A percentile compares a stretch with the other conserved stretches of the same genome.
phyloP scores from a whole-genome alignment of 2,888 invertebrate genomes.

The Drosophila mimica region DNA sequence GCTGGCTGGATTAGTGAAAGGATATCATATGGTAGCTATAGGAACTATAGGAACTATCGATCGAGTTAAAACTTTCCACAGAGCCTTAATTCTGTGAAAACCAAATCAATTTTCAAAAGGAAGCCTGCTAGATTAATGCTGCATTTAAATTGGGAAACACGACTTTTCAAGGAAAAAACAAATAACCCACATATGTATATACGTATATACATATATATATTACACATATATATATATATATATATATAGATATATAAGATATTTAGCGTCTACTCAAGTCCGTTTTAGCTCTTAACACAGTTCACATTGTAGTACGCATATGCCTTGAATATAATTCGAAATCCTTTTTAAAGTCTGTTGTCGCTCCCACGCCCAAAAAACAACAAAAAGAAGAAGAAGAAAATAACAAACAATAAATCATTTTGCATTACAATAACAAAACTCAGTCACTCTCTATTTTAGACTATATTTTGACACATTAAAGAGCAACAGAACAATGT shows the following conservation, averaged over 20 bases:
- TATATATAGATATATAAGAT: background rate
- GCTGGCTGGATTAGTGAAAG: background rate
- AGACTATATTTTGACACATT: slow-evolving; percentile 79
- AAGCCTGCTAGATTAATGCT: background rate
- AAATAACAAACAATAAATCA: slow-evolving; percentile 70
- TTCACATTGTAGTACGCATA: slow-evolving; percentile 2
- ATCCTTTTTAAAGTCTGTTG: slow-evolving; percentile 33
- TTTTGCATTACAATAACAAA: slow-evolving; percentile 65
- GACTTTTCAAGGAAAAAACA: background rate
- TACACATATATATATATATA: too few relatives aligned
- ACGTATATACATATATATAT: too few relatives aligned
- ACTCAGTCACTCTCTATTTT: slow-evolving; percentile 31
- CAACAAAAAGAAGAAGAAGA: background rate
- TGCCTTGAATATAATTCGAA: background rate
- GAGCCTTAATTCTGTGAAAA: background rate
- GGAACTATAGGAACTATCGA: too few relatives aligned
- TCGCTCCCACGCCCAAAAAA: slow-evolving; percentile 64
- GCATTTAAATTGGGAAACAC: background rate
- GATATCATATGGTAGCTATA: too few relatives aligned
- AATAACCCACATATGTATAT: too few relatives aligned
- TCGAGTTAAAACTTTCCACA: background rate
- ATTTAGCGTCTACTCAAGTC: background rate
- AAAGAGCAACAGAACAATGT: slow-evolving; percentile 69
- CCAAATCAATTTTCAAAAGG: background rate
- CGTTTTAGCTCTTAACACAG: background rate